Conservation (phyloP, 2,113 vertebrate genomes). For the Balaeniceps rex region DNA sequence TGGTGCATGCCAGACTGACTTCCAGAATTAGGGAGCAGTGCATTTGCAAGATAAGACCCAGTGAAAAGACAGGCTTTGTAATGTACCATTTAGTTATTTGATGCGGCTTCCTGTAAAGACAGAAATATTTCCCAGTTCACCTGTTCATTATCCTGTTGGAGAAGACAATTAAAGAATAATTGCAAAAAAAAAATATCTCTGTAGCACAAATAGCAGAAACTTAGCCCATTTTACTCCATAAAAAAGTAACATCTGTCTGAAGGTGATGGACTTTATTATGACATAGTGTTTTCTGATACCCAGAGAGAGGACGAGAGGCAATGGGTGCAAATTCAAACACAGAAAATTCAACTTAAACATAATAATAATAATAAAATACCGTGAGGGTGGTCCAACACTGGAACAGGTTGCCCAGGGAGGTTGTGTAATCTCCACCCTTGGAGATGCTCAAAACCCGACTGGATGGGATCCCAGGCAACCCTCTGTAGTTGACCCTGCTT, state of each 20-base stretch:
- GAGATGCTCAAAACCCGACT: neutral
- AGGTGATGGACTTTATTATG: neutral
- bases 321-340: neutral
- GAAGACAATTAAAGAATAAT: neutral
- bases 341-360: neutral
- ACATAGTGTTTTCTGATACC: neutral
- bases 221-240: neutral
- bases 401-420: neutral
- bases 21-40: neutral
- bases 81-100: neutral
- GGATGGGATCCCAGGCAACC: neutral
- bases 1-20: no score
- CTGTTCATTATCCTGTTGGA: neutral
- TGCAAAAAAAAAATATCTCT: neutral
- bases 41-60: neutral
- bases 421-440: neutral
- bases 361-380: neutral
- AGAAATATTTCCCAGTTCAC: neutral
- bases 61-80: neutral
- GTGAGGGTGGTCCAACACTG: neutral
- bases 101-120: neutral
- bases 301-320: neutral
- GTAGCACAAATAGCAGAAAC: neutral
- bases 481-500: neutral
- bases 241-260: neutral